Evolutionary conservation across 2,113 vertebrate species (phyloP).

Genomic region (Tinamus guttatus): DNA sequence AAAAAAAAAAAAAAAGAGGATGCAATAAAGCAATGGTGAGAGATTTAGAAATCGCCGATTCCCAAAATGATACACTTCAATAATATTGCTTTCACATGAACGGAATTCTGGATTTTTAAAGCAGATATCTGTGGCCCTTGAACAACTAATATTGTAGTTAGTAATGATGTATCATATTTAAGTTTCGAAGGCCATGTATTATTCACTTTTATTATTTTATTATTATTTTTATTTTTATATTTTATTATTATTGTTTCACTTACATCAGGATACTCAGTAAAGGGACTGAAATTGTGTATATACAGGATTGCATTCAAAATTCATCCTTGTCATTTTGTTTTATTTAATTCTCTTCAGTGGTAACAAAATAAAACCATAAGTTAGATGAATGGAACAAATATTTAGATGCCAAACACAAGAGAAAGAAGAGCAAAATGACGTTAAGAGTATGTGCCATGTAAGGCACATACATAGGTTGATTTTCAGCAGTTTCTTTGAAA

Average conservation of each 20-base stretch:
- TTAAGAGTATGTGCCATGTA: neutral
- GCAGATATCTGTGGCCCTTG: neutral
- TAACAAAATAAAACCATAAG: neutral
- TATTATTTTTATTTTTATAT: no score
- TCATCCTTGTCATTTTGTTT: neutral
- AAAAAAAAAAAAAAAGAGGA: neutral
- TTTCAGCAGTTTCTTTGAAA: slow-evolving; percentile 40
- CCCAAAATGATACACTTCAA: neutral
- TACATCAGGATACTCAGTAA: neutral
- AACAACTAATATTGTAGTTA: neutral
- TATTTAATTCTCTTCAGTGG: neutral
- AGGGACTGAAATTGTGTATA: neutral
- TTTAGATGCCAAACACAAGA: neutral
- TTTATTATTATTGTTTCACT: no score
- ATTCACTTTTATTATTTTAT: neutral
- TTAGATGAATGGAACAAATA: neutral
- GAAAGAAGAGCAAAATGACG: neutral
- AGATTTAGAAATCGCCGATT: neutral
- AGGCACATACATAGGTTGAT: neutral
- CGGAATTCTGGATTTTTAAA: rapidly evolving
- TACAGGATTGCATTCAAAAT: neutral
- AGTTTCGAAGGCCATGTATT: neutral
- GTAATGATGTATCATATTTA: neutral
- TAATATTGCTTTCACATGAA: neutral
- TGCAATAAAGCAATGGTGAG: neutral